These are phyloP conservation scores for Epinephelus awoara DNA, from an alignment of 2,797 vertebrate species.

Conservation along the genomic window DNA sequence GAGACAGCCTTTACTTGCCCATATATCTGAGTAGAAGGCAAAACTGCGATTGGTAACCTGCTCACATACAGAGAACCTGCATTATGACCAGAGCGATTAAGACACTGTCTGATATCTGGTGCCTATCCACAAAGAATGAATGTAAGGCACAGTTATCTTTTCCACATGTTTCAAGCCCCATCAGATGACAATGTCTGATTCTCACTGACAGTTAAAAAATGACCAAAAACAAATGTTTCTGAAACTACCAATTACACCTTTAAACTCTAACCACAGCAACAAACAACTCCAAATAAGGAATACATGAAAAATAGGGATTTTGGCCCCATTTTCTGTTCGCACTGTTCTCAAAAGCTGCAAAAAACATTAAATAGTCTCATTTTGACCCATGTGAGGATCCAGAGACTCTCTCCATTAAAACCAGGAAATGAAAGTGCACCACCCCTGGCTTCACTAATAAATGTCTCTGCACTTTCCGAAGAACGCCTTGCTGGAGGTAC, in stretches of 20 bases:
- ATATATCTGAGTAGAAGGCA: slow-evolving; percentile 3
- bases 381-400: slow-evolving; percentile 80
- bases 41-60: slow-evolving; percentile 30
- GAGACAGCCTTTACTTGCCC: slow-evolving; percentile 18
- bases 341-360: slow-evolving; percentile 82
- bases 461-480: slow-evolving; percentile 67
- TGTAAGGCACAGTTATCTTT: slow-evolving; percentile 8
- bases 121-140: slow-evolving; percentile 24
- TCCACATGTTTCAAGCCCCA: background rate
- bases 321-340: background rate
- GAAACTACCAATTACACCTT: background rate
- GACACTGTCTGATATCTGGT: slow-evolving; percentile 9
- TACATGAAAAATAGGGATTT: background rate
- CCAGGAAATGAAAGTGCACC: slow-evolving; percentile 81
- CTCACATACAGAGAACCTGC: slow-evolving; percentile 28
- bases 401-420: slow-evolving; percentile 83
- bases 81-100: slow-evolving; percentile 35
- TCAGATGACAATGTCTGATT: slow-evolving; percentile 18
- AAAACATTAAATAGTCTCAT: slow-evolving; percentile 87
- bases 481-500: slow-evolving; percentile 42
- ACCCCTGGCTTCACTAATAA: slow-evolving; percentile 79
- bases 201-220: slow-evolving; percentile 3
- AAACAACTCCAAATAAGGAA: background rate
- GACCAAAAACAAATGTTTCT: background rate
- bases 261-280: background rate